Base-by-base conservation (phyloP, 2,888 invertebrate genomes). In the Brachylomia viminalis region DNA sequence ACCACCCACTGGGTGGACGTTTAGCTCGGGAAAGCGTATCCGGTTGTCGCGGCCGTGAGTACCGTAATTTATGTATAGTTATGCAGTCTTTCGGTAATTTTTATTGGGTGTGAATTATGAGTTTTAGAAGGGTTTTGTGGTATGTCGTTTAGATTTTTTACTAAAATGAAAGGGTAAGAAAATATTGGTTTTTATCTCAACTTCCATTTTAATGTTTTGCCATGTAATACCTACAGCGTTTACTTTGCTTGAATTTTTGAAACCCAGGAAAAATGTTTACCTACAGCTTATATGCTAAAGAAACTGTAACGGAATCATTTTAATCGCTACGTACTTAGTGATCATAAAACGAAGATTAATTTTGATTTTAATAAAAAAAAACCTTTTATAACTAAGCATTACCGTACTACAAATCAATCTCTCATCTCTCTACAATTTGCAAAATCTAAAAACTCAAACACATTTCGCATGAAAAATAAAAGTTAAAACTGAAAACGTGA, bases 401-500 rank as follows among this genome's bases (percentile, higher is more conserved):
- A 38, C 1, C 13, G 7, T 1, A 45, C 33, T 15, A 17, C 0
- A 47, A 75, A 33, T 23, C 30, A 23, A 54, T 30, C 5, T 52
- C 15, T 13, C 11, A 54, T 38, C 17, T 5, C 15, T 15, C 7
- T 15, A 17, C 20, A 49, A 72, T 17, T 84, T 72, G 59, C 30
- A 56, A 61, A 83, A 62, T 33, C 2, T 15, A 47, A 56, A 71
- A 66, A 67, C 30, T 13, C 13, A 58, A 62, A 45, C 23, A 54
- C 58, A 65, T 86, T 86, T 87, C 69, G 76, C 86, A 88, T 67
- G 78, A 80, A 89, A 86, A 84, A 89, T 88, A 84, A 88, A 86
- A 85, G 75, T 87, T 80, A 85, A 85, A 88, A 88, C 90, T 92
- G 91, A 92, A 94, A 94, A 91, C 89, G 91, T 89, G 85, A 90